Conservation (phyloP, 2,113 vertebrate species). For the Neogobius melanostomus region DNA sequence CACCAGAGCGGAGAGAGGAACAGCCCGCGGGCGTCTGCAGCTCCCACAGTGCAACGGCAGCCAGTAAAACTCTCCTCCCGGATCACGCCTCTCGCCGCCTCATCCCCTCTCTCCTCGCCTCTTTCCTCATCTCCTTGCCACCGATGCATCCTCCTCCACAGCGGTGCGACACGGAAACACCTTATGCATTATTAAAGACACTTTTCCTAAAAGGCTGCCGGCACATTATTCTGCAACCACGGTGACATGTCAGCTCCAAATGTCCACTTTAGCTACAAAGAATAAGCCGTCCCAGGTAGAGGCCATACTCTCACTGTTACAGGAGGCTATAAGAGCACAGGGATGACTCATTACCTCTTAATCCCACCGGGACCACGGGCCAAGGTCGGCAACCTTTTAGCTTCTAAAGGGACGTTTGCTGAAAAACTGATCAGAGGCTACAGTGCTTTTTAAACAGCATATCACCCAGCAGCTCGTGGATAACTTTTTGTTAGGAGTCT, state of each 20-base stretch:
- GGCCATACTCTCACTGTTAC: neutral
- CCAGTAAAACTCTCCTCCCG: slow-evolving; percentile 50
- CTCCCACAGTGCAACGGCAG: slow-evolving; percentile 31
- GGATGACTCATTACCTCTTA: neutral
- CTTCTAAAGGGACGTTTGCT: neutral
- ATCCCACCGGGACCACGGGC: neutral
- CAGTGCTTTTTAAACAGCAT: neutral
- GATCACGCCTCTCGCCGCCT: slow-evolving; percentile 23
- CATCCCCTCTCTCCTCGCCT: neutral
- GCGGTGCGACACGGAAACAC: slow-evolving; percentile 65
- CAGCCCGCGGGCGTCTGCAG: slow-evolving; percentile 49
- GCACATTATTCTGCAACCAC: slow-evolving; percentile 71
- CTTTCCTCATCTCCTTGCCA: slow-evolving; percentile 31
- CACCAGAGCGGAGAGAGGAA: slow-evolving; percentile 52
- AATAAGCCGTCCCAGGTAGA: slow-evolving; percentile 13
- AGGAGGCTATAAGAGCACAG: slow-evolving; percentile 9
- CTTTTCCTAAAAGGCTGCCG: slow-evolving; percentile 79
- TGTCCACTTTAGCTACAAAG: slow-evolving; percentile 54
- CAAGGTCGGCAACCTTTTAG: neutral
- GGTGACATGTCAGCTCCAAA: slow-evolving; percentile 68
- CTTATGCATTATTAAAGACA: slow-evolving; percentile 79
- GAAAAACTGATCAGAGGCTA: neutral
- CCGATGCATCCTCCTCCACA: slow-evolving; percentile 39
- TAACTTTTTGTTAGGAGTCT: neutral
- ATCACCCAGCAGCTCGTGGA: neutral